Conservation (phyloP, 2,797 vertebrate genomes). For the Hephaestus fuliginosus region DNA sequence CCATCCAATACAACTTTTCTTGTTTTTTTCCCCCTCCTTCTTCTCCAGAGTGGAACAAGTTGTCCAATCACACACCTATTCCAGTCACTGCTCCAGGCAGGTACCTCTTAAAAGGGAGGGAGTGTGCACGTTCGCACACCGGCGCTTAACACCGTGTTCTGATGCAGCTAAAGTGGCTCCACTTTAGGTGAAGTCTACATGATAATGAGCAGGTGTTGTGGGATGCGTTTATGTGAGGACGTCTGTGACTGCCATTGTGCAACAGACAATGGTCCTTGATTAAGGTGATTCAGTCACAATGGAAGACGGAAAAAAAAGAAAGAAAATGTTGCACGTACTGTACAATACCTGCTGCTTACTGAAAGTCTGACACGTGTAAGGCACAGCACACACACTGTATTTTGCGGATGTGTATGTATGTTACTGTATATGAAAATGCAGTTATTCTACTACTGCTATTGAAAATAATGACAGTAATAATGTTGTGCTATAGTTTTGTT, state of each 20-base stretch:
- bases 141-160: constrained; percentile 51
- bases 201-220: constrained; percentile 75
- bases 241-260: constrained; percentile 65
- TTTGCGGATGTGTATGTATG: background rate
- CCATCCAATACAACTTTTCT: constrained; percentile 23
- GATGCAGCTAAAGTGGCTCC: constrained; percentile 51
- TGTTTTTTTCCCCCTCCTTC: background rate
- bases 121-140: constrained; percentile 34
- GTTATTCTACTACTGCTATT: background rate
- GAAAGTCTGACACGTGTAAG: background rate
- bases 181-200: constrained; percentile 64
- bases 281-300: constrained; percentile 68
- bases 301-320: constrained; percentile 27
- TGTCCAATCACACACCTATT: constrained; percentile 63
- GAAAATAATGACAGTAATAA: background rate
- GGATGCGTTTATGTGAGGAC: constrained; percentile 61
- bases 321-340: constrained; percentile 17
- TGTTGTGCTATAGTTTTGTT: background rate
- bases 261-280: constrained; percentile 80
- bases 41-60: constrained; percentile 38
- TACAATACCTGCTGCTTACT: constrained; percentile 2
- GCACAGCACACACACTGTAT: background rate
- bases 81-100: constrained; percentile 53
- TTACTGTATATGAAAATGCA: background rate
- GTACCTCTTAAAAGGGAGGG: constrained; percentile 33